Evolutionary conservation across 2,113 vertebrate species (phyloP).

Genomic region (Elaphurus davidianus): DNA sequence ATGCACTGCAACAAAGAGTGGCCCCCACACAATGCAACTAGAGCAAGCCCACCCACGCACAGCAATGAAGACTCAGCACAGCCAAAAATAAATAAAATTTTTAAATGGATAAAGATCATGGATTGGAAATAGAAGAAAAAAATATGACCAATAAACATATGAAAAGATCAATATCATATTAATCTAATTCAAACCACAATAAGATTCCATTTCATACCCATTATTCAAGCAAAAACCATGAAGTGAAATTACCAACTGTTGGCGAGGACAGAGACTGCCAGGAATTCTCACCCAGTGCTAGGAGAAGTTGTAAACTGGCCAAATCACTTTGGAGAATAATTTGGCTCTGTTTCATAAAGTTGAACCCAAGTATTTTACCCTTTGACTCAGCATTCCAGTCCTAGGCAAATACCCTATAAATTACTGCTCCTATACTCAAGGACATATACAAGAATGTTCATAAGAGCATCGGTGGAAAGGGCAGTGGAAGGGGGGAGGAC

Average conservation of each 20-base stretch:
- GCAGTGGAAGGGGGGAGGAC: background rate
- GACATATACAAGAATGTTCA: background rate
- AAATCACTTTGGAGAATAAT: background rate
- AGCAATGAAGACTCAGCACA: background rate
- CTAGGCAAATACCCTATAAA: background rate
- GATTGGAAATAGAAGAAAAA: background rate
- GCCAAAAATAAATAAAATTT: background rate
- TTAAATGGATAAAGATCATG: background rate
- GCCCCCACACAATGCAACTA: background rate
- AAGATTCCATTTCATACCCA: background rate
- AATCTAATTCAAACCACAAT: slow-evolving; percentile 28
- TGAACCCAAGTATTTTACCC: background rate
- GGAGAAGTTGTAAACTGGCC: background rate
- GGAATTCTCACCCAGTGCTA: background rate
- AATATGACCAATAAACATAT: background rate
- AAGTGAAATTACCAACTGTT: background rate
- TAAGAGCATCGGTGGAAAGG: background rate
- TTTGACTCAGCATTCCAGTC: background rate
- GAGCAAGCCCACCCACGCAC: background rate
- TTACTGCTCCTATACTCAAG: background rate
- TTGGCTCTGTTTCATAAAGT: background rate
- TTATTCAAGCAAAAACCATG: background rate
- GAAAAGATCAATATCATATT: background rate
- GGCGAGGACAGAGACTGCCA: background rate
- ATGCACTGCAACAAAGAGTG: background rate